These are phyloP conservation scores for Spheniscus mendiculus DNA, from an alignment of 2,113 vertebrate genomes.

Conservation along the genomic window DNA sequence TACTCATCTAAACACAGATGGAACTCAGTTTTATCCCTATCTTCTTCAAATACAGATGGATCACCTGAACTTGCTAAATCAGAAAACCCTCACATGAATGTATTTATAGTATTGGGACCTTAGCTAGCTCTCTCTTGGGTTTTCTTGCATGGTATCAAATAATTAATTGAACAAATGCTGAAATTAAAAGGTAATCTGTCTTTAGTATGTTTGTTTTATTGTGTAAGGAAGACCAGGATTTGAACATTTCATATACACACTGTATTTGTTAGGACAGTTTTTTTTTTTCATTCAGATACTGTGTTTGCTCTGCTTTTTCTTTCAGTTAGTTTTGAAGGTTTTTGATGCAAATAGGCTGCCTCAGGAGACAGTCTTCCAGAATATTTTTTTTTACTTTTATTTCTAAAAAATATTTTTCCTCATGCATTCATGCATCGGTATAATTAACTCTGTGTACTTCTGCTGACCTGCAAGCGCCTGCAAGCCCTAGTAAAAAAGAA, in stretches of 20 bases:
- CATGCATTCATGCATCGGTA: background rate
- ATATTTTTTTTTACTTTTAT: background rate
- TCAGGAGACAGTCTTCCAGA: background rate
- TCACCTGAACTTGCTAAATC: background rate
- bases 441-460: background rate
- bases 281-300: conserved; percentile 1
- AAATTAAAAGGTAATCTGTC: background rate
- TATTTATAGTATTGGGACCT: background rate
- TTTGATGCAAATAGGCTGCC: background rate
- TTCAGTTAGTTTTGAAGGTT: background rate
- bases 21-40: background rate
- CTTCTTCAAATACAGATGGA: background rate
- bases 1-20: background rate
- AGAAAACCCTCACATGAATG: background rate
- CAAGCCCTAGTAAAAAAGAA: background rate
- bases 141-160: background rate
- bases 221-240: background rate
- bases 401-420: background rate
- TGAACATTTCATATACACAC: background rate
- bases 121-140: background rate
- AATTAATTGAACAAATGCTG: background rate
- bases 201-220: background rate
- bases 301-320: background rate
- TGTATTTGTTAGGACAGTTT: background rate
- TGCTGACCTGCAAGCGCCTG: background rate